Percentiles rank a stretch among this genome's conserved stretches.
phyloP scores from a whole-genome alignment of 2,888 invertebrate genomes.

The Deilephila porcellus region DNA sequence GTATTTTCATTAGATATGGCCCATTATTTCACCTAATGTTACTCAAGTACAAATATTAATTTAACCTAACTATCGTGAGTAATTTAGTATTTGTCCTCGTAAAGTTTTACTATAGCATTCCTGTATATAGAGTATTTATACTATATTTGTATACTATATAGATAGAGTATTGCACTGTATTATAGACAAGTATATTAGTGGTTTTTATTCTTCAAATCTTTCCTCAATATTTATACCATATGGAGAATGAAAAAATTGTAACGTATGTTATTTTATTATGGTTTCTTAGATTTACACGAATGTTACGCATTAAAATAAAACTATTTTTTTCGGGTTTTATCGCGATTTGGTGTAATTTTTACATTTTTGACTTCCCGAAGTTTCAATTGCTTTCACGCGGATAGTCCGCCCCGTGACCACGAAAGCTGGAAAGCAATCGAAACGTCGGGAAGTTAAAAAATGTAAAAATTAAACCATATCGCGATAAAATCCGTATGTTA shows the following conservation, averaged over 20 bases:
- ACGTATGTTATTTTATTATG: background rate
- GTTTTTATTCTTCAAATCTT: constrained; percentile 25
- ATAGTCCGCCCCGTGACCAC: too few relatives aligned
- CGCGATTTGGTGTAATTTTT: too few relatives aligned
- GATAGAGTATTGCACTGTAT: constrained; percentile 27
- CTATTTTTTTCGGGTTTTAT: too few relatives aligned
- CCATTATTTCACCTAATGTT: constrained; percentile 27
- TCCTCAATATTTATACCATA: constrained; percentile 12
- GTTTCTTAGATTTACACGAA: too few relatives aligned
- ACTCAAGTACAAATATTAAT: constrained; percentile 36
- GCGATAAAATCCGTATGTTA: too few relatives aligned
- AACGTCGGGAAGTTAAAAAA: too few relatives aligned
- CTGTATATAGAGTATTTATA: constrained; percentile 59
- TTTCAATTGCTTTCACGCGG: too few relatives aligned
- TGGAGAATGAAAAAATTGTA: constrained; percentile 9
- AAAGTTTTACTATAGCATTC: constrained; percentile 36
- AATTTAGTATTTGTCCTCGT: constrained; percentile 18
- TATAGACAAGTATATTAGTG: constrained; percentile 35
- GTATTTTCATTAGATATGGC: constrained; percentile 20
- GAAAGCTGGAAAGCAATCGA: too few relatives aligned
- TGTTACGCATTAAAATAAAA: too few relatives aligned
- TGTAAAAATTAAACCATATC: too few relatives aligned
- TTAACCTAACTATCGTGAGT: constrained; percentile 30
- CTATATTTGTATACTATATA: constrained; percentile 51
- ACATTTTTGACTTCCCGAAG: too few relatives aligned